phyloP scores from a whole-genome alignment of 2,113 vertebrate species.

The human region DNA sequence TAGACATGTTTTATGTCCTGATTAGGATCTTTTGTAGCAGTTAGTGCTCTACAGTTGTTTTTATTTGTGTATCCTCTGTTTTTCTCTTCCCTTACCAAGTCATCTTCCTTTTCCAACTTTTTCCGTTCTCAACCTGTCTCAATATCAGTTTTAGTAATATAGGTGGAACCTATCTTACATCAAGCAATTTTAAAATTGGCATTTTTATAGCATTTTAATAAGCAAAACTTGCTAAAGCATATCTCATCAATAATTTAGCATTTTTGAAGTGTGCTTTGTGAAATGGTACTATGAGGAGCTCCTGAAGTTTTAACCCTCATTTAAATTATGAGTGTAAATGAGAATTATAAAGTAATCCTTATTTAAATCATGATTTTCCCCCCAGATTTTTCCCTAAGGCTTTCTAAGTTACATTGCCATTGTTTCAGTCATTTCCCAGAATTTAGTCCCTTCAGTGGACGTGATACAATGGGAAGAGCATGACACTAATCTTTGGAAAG shows the following conservation, averaged over 20 bases:
- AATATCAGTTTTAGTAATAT: background rate
- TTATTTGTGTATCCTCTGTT: background rate
- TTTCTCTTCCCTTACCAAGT: background rate
- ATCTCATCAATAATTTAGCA: background rate
- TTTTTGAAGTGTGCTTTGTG: conserved; percentile 14
- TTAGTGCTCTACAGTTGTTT: background rate
- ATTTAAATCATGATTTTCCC: background rate
- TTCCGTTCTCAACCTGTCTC: background rate
- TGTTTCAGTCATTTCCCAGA: background rate
- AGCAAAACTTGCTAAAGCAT: background rate
- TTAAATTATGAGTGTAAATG: conserved; percentile 32
- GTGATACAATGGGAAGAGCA: background rate
- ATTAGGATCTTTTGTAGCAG: conserved; percentile 5
- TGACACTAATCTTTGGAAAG: background rate
- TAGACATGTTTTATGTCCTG: background rate
- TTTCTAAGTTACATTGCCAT: background rate
- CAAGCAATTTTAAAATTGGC: conserved; percentile 20
- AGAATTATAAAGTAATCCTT: conserved; percentile 29
- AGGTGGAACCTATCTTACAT: background rate
- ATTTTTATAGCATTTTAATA: conserved; percentile 23
- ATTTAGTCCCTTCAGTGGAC: background rate
- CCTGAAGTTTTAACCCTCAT: background rate
- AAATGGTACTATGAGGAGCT: background rate
- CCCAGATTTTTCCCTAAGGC: background rate
- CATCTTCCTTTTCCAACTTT: background rate